Conservation (phyloP, 2,113 vertebrate genomes). For the Neodontobutis hainanensis region DNA sequence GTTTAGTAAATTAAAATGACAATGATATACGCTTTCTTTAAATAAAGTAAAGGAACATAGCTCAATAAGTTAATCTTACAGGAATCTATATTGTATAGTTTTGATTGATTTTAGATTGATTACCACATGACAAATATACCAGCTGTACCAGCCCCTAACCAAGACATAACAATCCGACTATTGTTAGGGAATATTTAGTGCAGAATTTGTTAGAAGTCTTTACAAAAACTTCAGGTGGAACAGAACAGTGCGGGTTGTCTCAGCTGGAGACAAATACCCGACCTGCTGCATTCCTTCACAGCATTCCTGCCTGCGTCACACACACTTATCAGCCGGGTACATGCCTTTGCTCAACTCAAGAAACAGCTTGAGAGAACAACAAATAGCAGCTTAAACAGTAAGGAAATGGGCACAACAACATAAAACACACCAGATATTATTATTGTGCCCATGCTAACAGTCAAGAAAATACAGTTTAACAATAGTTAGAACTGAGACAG, state of each 20-base stretch:
- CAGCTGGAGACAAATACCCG: conserved; percentile 45
- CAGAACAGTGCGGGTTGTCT: neutral
- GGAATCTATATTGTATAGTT: too few relatives aligned
- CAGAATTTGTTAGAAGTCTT: neutral
- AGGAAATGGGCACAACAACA: neutral
- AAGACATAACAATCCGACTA: neutral
- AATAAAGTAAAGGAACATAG: too few relatives aligned
- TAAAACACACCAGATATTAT: neutral
- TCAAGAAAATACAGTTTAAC: neutral
- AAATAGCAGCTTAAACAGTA: neutral
- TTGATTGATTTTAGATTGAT: too few relatives aligned
- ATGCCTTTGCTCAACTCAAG: neutral
- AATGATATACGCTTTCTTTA: too few relatives aligned
- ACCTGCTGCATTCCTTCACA: conserved; percentile 30
- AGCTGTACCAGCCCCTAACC: neutral
- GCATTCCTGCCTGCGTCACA: conserved; percentile 17
- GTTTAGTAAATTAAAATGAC: too few relatives aligned
- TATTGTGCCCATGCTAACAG: conserved; percentile 11
- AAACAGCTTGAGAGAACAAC: conserved; percentile 11
- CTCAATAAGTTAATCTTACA: too few relatives aligned
- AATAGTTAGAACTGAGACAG: conserved; percentile 19
- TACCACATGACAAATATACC: neutral
- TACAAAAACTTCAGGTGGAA: conserved; percentile 4
- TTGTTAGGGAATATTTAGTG: neutral
- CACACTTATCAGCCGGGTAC: conserved; percentile 5